phyloP scores from a whole-genome alignment of 2,888 invertebrate genomes.

The Mythimna pallens region DNA sequence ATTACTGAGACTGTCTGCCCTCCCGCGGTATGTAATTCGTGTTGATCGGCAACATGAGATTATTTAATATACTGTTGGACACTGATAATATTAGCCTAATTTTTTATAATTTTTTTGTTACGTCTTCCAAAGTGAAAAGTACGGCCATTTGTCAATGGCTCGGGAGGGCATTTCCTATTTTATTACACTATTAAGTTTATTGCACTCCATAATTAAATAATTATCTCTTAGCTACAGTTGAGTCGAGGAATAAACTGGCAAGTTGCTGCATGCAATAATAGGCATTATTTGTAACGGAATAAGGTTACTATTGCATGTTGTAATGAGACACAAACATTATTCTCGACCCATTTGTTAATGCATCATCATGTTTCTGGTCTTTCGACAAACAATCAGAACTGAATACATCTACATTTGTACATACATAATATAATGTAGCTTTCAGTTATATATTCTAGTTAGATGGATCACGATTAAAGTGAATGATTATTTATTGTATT shows the following conservation, averaged over 20 bases:
- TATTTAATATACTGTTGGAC: slow-evolving; percentile 66
- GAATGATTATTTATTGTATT: slow-evolving; percentile 57
- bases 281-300: slow-evolving; percentile 42
- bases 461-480: slow-evolving; percentile 42
- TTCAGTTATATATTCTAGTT: slow-evolving; percentile 54
- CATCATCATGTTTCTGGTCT: slow-evolving; percentile 77
- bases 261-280: slow-evolving; percentile 46
- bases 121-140: slow-evolving; percentile 79
- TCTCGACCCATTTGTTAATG: slow-evolving; percentile 58
- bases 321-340: slow-evolving; percentile 42
- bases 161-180: slow-evolving; percentile 88
- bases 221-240: slow-evolving; percentile 70
- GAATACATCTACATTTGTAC: slow-evolving; percentile 55
- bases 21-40: slow-evolving; percentile 70
- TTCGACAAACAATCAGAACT: slow-evolving; percentile 49
- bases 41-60: slow-evolving; percentile 59
- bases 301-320: slow-evolving; percentile 54
- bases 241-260: slow-evolving; percentile 58
- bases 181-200: slow-evolving; percentile 87
- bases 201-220: slow-evolving; percentile 84
- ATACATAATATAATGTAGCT: slow-evolving; percentile 61
- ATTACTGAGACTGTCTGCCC: slow-evolving; percentile 79
- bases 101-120: slow-evolving; percentile 73
- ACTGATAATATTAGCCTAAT: slow-evolving; percentile 66
- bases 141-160: slow-evolving; percentile 77